Percentiles rank a stretch among this genome's conserved stretches.
Conservation (phyloP, 2,113 vertebrate species). For the Nyctereutes procyonoides region DNA sequence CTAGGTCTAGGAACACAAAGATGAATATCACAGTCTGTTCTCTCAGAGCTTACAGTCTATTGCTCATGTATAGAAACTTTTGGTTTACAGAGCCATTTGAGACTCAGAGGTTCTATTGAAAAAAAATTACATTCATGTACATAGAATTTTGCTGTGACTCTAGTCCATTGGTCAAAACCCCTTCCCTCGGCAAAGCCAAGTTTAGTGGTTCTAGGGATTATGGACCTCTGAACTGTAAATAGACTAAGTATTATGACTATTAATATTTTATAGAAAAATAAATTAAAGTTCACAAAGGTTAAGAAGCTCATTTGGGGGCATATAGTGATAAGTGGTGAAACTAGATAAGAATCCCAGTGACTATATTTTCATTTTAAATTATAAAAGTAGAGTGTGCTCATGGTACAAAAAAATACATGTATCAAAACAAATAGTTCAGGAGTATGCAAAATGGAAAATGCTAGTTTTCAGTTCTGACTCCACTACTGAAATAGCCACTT, state of each 20-base stretch:
- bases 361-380: background rate
- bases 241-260: background rate
- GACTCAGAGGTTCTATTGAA: background rate
- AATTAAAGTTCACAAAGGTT: background rate
- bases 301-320: background rate
- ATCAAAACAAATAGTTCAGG: background rate
- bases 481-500: background rate
- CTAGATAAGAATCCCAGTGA: background rate
- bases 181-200: background rate
- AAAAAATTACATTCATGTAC: background rate
- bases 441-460: background rate
- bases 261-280: background rate
- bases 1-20: background rate
- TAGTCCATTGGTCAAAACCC: background rate
- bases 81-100: background rate
- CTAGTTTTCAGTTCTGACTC: background rate
- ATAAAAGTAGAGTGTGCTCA: background rate
- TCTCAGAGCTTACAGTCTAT: background rate
- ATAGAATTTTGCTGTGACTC: background rate
- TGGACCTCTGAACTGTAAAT: background rate
- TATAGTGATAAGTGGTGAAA: background rate
- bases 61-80: background rate
- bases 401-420: background rate
- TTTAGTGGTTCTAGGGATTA: background rate
- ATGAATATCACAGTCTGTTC: background rate